These are phyloP conservation scores for Chaetogeoica ovagalla DNA, from an alignment of 2,888 invertebrate genomes.

Conservation along the genomic window DNA sequence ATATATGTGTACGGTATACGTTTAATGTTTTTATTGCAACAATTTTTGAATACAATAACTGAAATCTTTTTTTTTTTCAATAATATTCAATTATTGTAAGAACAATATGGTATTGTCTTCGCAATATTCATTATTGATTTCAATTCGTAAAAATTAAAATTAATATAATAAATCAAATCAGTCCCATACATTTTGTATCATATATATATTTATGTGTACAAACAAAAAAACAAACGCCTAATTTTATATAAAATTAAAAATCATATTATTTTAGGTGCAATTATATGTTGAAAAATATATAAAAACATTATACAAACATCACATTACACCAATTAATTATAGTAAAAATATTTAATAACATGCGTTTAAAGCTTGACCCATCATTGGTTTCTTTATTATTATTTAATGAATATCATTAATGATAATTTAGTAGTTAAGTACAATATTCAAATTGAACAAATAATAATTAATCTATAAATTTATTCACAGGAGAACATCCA, in stretches of 20 bases:
- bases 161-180: too few species aligned
- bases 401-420: not conserved
- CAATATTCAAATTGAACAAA: not conserved
- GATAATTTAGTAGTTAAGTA: not conserved
- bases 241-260: not conserved
- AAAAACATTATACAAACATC: too few species aligned
- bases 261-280: not conserved
- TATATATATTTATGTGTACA: too few species aligned
- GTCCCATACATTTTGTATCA: not conserved
- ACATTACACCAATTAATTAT: too few species aligned
- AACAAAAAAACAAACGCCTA: not conserved
- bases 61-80: too few species aligned
- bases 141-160: too few species aligned
- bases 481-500: constrained; percentile 78
- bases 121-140: too few species aligned
- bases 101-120: too few species aligned
- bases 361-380: not conserved
- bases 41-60: too few species aligned
- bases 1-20: not conserved
- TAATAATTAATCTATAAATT: not conserved
- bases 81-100: too few species aligned
- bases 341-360: too few species aligned
- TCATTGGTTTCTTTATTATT: not conserved
- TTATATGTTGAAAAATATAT: too few species aligned
- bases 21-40: not conserved